phyloP scores from a whole-genome alignment of 35 echinoderm and acorn worm genomes.

The Hemicentrotus pulcherrimus region DNA sequence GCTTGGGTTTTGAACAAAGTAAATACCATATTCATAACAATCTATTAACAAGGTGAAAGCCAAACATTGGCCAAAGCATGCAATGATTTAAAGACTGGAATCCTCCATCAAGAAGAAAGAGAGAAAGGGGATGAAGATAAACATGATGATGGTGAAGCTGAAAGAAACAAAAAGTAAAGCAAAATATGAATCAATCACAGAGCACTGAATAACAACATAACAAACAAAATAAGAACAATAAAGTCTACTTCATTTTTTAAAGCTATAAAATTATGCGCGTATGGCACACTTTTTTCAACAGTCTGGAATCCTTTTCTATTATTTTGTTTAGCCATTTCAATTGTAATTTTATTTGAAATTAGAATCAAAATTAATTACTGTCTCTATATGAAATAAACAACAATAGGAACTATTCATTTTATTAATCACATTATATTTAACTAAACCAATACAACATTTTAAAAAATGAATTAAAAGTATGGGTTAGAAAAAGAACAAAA shows the following conservation, averaged over 20 bases:
- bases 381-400: too few relatives aligned
- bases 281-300: too few relatives aligned
- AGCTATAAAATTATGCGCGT: too few relatives aligned
- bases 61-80: background rate
- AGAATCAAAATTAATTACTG: too few relatives aligned
- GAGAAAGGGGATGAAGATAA: background rate
- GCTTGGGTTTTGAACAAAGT: too few relatives aligned
- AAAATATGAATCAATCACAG: background rate
- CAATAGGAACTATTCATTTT: too few relatives aligned
- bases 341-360: too few relatives aligned
- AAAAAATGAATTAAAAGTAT: background rate
- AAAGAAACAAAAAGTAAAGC: background rate
- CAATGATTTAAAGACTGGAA: conserved; percentile 11
- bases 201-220: background rate
- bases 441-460: background rate
- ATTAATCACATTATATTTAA: too few relatives aligned
- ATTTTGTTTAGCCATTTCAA: too few relatives aligned
- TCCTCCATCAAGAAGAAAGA: background rate
- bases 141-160: background rate
- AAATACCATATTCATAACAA: too few relatives aligned
- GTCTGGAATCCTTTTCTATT: too few relatives aligned
- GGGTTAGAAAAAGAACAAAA: background rate
- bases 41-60: background rate
- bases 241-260: too few relatives aligned
- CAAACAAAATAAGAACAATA: background rate